Conservation (phyloP, 2,797 vertebrate species). For the Macropus fuliginosus region DNA sequence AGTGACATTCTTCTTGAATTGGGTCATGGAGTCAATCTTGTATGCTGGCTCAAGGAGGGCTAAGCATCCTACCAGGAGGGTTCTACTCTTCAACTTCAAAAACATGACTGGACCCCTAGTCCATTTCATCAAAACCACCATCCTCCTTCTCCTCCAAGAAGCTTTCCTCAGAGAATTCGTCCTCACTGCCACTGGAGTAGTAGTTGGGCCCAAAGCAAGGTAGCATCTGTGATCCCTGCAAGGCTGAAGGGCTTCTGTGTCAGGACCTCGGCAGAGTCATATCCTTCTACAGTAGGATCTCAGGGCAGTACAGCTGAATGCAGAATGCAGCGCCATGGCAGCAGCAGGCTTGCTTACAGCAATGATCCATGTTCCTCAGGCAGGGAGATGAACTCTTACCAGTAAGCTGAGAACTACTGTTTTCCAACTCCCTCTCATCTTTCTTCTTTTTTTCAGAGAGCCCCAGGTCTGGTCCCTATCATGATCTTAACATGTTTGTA, state of each 20-base stretch:
- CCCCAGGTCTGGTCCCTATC: neutral
- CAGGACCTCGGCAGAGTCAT: neutral
- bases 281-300: neutral
- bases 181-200: neutral
- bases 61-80: neutral
- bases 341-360: accelerated
- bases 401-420: neutral
- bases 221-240: neutral
- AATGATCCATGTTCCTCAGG: neutral
- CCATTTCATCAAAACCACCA: neutral
- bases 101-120: neutral
- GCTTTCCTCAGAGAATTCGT: neutral
- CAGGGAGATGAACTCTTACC: neutral
- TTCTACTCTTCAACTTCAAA: neutral
- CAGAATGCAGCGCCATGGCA: accelerated
- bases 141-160: neutral
- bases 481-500: too few relatives aligned
- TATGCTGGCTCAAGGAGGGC: neutral
- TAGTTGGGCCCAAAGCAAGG: neutral
- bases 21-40: neutral
- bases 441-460: too few relatives aligned
- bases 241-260: neutral
- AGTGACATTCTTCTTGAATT: neutral
- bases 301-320: neutral
- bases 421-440: too few relatives aligned